A percentile compares a stretch with the other conserved stretches of the same genome.
Conservation (phyloP, 2,113 vertebrate genomes). For the Platycercus adscitus region DNA sequence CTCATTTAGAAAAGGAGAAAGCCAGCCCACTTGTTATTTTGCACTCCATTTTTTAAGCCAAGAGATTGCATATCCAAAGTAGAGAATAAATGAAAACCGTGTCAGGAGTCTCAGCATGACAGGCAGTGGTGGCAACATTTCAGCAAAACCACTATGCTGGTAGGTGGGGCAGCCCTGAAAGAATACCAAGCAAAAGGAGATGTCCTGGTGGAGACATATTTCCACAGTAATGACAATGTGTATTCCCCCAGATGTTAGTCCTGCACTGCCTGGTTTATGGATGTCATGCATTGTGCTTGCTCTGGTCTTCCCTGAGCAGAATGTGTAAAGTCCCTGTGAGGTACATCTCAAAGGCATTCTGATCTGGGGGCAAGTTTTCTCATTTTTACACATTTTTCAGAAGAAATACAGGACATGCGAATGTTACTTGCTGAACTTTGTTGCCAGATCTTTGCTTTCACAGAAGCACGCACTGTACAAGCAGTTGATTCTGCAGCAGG, state of each 20-base stretch:
- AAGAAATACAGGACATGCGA: background rate
- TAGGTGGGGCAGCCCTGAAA: background rate
- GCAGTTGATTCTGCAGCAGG: background rate
- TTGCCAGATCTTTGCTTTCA: background rate
- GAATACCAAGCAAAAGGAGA: background rate
- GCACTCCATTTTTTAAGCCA: background rate
- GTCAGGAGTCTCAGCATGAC: background rate
- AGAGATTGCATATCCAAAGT: background rate
- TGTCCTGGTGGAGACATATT: background rate
- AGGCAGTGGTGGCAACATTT: background rate
- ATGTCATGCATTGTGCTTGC: fast-evolving
- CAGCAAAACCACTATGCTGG: background rate
- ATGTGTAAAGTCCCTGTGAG: background rate
- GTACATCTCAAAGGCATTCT: background rate
- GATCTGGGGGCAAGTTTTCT: background rate
- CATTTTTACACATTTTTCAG: background rate
- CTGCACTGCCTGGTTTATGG: background rate
- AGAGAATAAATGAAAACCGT: fast-evolving
- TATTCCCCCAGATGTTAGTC: background rate
- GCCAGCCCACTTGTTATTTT: background rate
- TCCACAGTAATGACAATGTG: background rate
- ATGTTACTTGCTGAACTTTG: background rate
- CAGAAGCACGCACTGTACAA: background rate
- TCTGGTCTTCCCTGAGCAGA: background rate
- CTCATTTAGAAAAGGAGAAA: background rate